phyloP scores from a whole-genome alignment of 1,140 invertebrate species.

The Campoletis sonorensis region DNA sequence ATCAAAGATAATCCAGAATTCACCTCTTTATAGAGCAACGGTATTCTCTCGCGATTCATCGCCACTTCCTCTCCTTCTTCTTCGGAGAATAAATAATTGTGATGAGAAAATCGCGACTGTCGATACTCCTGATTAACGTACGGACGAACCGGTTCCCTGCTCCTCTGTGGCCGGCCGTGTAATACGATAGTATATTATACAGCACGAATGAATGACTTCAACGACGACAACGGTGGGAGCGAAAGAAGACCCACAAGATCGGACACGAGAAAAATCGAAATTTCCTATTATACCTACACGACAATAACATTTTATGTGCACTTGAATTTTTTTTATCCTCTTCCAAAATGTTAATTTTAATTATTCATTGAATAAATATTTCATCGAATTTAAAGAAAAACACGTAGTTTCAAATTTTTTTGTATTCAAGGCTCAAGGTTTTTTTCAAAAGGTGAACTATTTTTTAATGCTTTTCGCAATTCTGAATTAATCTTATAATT shows the following conservation, averaged over 20 bases:
- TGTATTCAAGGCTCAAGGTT: too few species aligned
- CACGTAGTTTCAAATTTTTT: too few species aligned
- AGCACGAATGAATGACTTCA: slow-evolving; percentile 54
- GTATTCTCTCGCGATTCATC: slow-evolving; percentile 65
- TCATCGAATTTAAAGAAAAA: neutral
- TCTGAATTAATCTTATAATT: too few species aligned
- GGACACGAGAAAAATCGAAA: slow-evolving; percentile 7
- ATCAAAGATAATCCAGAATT: slow-evolving; percentile 79
- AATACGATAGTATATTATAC: slow-evolving; percentile 67
- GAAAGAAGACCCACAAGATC: slow-evolving; percentile 64
- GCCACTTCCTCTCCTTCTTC: neutral
- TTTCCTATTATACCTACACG: neutral
- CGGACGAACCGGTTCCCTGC: slow-evolving; percentile 65
- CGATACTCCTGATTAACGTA: neutral
- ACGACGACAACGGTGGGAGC: slow-evolving; percentile 23
- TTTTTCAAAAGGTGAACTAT: too few species aligned
- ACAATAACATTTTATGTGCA: neutral
- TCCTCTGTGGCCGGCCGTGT: slow-evolving; percentile 52
- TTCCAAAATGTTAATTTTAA: neutral
- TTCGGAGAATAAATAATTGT: neutral
- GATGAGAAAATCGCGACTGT: slow-evolving; percentile 13
- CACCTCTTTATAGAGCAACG: slow-evolving; percentile 58
- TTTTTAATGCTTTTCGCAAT: too few species aligned
- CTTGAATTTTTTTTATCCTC: neutral
- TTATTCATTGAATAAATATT: neutral